These are phyloP conservation scores for Callipepla squamata DNA, from an alignment of 2,113 vertebrate species.

Conservation along the genomic window DNA sequence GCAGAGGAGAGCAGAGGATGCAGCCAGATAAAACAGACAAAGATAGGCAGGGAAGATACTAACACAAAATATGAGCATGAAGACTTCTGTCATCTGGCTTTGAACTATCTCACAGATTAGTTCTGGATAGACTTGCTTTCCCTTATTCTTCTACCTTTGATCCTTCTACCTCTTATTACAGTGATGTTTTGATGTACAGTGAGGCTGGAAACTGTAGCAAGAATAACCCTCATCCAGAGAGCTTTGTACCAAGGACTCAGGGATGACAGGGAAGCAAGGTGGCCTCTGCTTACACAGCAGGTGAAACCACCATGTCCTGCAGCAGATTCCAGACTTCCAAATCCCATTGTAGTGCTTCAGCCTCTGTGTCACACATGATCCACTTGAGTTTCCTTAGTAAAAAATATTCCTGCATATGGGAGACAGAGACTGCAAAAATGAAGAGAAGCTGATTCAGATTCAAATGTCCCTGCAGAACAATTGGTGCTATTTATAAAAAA, in stretches of 20 bases:
- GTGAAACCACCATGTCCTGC: neutral
- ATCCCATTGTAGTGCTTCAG: neutral
- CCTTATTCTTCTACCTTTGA: neutral
- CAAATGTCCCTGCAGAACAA: constrained; percentile 65
- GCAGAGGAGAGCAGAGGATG: neutral
- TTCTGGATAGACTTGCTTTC: neutral
- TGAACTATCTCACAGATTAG: neutral
- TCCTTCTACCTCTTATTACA: neutral
- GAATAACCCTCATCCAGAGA: neutral
- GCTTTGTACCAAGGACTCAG: neutral
- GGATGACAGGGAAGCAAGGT: neutral
- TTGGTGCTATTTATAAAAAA: constrained; percentile 66
- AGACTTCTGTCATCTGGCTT: neutral
- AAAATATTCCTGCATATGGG: neutral
- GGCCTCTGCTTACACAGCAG: neutral
- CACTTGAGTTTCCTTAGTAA: neutral
- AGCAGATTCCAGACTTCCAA: neutral
- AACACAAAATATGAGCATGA: neutral
- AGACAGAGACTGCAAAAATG: neutral
- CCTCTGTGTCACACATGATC: neutral
- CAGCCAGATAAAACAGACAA: neutral
- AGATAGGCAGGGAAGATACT: neutral
- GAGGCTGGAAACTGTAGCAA: neutral
- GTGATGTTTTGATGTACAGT: neutral
- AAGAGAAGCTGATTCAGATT: constrained; percentile 46